phyloP scores from a whole-genome alignment of 35 echinoderm and acorn worm species.

The Amphiura filiformis region DNA sequence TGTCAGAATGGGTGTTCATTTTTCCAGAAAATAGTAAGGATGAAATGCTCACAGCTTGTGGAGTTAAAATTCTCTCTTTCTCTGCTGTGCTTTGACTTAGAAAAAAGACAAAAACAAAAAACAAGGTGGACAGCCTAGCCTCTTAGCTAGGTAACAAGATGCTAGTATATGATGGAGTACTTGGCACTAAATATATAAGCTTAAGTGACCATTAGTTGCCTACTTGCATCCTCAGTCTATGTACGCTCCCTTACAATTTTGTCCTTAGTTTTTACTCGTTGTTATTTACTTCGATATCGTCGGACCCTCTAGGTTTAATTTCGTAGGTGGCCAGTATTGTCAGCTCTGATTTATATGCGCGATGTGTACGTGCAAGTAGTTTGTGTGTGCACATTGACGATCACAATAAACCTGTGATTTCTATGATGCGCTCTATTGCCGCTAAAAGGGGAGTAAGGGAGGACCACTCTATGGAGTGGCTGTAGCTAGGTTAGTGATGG shows the following conservation, averaged over 20 bases:
- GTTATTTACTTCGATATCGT: background rate
- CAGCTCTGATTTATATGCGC: background rate
- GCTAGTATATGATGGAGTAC: background rate
- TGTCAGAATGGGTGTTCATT: too few species aligned
- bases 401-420: background rate
- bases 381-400: conserved; percentile 8
- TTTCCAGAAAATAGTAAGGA: too few species aligned
- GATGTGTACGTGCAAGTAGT: background rate
- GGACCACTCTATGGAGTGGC: too few species aligned
- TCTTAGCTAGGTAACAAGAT: background rate
- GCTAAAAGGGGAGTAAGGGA: too few species aligned
- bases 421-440: too few species aligned
- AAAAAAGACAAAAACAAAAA: too few species aligned
- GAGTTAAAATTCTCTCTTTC: too few species aligned
- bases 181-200: background rate
- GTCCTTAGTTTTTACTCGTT: background rate
- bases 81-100: too few species aligned
- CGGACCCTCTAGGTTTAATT: background rate
- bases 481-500: too few species aligned
- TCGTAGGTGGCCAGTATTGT: background rate
- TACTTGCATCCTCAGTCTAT: background rate
- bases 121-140: too few species aligned
- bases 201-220: background rate
- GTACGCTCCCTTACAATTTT: background rate
- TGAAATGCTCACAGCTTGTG: too few species aligned